Evolutionary conservation across 1,140 invertebrate species (phyloP).

Genomic region (Condylostylus longicornis): DNA sequence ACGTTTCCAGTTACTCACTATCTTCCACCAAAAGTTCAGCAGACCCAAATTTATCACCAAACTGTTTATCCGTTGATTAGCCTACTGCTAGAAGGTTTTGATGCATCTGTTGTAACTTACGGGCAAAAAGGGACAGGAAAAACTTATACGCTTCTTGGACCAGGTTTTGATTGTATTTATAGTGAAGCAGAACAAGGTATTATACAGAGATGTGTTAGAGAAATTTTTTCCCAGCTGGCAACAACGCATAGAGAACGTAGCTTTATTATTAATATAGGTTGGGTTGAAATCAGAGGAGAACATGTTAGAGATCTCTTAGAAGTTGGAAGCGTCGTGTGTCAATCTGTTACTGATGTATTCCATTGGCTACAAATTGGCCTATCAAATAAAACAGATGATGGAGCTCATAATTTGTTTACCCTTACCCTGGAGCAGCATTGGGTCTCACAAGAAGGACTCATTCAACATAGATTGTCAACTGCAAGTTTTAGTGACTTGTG

Average conservation of each 20-base stretch:
- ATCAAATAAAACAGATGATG: conserved; percentile 16
- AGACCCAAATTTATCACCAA: conserved; percentile 33
- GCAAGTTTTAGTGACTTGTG: conserved; percentile 51
- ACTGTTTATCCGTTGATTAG: conserved; percentile 39
- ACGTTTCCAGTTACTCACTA: conserved; percentile 32
- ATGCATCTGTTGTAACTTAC: conserved; percentile 59
- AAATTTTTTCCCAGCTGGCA: conserved; percentile 51
- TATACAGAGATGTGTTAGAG: conserved; percentile 54
- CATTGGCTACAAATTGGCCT: conserved; percentile 38
- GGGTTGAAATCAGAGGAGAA: conserved; percentile 45
- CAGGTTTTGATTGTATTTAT: conserved; percentile 48
- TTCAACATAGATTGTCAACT: conserved; percentile 44
- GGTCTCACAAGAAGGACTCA: conserved; percentile 34
- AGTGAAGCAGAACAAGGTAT: conserved; percentile 60
- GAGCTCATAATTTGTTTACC: conserved; percentile 45
- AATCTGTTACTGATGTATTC: conserved; percentile 38
- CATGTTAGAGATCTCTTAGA: conserved; percentile 39
- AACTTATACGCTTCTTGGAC: conserved; percentile 62
- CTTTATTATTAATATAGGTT: conserved; percentile 44
- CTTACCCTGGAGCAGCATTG: conserved; percentile 51
- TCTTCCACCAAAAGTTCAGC: conserved; percentile 29
- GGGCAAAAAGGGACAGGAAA: conserved; percentile 65
- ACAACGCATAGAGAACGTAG: conserved; percentile 35
- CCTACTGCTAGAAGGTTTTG: conserved; percentile 50
- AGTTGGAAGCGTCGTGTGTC: conserved; percentile 38